Evolutionary conservation across 2,888 invertebrate species (phyloP), one percentile per base, ranked within the genome.

Genomic region (Galerucella calmariensis): DNA sequence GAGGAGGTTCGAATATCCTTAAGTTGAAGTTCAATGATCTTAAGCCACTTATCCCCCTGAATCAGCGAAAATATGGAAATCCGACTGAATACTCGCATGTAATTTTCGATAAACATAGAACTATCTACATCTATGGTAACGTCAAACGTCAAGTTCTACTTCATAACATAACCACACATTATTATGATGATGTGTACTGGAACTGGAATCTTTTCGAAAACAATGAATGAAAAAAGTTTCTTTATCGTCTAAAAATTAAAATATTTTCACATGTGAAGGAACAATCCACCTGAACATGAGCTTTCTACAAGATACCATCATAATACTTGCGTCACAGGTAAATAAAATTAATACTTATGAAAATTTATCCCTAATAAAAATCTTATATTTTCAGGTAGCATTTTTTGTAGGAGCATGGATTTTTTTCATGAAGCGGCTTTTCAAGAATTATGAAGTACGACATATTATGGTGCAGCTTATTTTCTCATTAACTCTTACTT

Each of bases 341-440:
- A 72, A 51, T n/a, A 20, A 8, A 10, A 20, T 10, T 9, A 20
- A 53, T 53, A 53, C n/a, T 20, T 16, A 20, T 48, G 61, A n/a
- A 63, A 51, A 59, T 61, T n/a, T 8, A 46, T 67, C 27, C 0
- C 8, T 75, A 20, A 63, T 67, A 59, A 61, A 44, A 62, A 16
- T 61, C 9, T 27, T 53, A 63, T 27, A 16, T 67, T 88, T 91
- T 53, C 88, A 98, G 97, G 91, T 94, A 70, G 88, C 97, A 69
- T 99, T 99, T 88, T 99, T 99, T 87, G 92, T 94, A 72, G 97
- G 97, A 77, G 99, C 99, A 75, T 98, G 98, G 97, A 92, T 99
- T 75, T 99, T 99, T 88, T 99, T 99, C 86, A 95, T 98, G 83
- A 98, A 97, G 87, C 95, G 97, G 87, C 90, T 99, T 63, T 99